Evolutionary conservation across 2,797 vertebrate genomes (phyloP).

Genomic region (Apogon talboti): DNA sequence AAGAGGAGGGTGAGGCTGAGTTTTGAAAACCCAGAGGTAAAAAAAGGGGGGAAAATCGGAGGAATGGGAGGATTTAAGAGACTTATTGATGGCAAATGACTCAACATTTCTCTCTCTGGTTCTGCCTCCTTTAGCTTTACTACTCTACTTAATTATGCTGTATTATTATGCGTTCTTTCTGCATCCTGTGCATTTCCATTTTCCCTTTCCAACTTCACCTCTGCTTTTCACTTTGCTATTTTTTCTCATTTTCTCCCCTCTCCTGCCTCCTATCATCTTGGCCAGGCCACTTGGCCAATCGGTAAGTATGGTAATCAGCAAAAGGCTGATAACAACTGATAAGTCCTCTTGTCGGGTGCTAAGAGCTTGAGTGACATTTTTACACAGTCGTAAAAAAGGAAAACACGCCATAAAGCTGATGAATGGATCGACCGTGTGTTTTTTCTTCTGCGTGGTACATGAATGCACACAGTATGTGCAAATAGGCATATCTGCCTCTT

Average conservation of each 20-base stretch:
- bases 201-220: neutral
- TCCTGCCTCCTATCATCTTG: slow-evolving; percentile 78
- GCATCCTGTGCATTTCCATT: slow-evolving; percentile 7
- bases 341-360: slow-evolving; percentile 66
- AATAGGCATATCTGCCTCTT: slow-evolving; percentile 50
- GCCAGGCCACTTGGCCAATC: slow-evolving; percentile 61
- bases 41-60: slow-evolving; percentile 28
- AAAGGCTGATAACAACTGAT: slow-evolving; percentile 86
- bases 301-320: slow-evolving; percentile 76
- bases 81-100: slow-evolving; percentile 27
- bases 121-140: slow-evolving; percentile 2
- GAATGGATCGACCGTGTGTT: slow-evolving; percentile 38
- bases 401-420: slow-evolving; percentile 53
- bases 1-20: slow-evolving; percentile 19
- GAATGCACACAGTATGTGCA: slow-evolving; percentile 46
- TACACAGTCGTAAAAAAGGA: slow-evolving; percentile 64
- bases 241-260: slow-evolving; percentile 77
- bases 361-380: slow-evolving; percentile 66
- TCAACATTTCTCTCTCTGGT: neutral
- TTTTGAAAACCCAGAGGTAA: slow-evolving; percentile 40
- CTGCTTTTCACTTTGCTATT: neutral
- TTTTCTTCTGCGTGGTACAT: slow-evolving; percentile 9
- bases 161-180: slow-evolving; percentile 14
- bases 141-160: neutral
- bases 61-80: slow-evolving; percentile 40